A percentile compares a stretch with the other conserved stretches of the same genome.
phyloP scores from a whole-genome alignment of 2,797 vertebrate genomes.

The Sebastes matsubarae region DNA sequence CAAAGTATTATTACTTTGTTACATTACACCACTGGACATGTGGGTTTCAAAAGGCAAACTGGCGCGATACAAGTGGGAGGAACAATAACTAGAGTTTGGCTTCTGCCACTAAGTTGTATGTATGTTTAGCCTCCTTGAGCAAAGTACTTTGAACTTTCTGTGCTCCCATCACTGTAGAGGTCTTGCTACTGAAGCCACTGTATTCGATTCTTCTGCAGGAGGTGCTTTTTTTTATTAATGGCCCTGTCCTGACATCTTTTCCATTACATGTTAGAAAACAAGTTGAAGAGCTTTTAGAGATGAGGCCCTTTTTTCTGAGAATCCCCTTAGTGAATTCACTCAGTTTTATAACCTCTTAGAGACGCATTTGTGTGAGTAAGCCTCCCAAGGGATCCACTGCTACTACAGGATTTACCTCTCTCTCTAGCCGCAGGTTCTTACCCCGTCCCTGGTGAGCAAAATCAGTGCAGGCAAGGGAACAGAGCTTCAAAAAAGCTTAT shows the following conservation, averaged over 20 bases:
- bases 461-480: slow-evolving; percentile 30
- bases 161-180: not conserved
- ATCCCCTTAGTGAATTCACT: slow-evolving; percentile 36
- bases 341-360: slow-evolving; percentile 46
- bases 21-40: not conserved
- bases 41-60: not conserved
- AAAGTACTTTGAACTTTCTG: not conserved
- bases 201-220: not conserved
- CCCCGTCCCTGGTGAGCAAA: slow-evolving; percentile 23
- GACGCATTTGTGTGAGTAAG: slow-evolving; percentile 52
- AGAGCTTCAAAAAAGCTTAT: slow-evolving; percentile 32
- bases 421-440: slow-evolving; percentile 42
- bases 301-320: slow-evolving; percentile 11
- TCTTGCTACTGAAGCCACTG: not conserved
- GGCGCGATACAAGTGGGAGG: not conserved
- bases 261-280: slow-evolving; percentile 47
- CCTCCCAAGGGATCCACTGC: slow-evolving; percentile 35
- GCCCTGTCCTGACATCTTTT: slow-evolving; percentile 12
- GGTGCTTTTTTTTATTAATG: slow-evolving; percentile 20
- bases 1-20: no score
- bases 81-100: not conserved
- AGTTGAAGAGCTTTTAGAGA: slow-evolving; percentile 46
- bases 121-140: not conserved
- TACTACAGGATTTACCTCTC: slow-evolving; percentile 42
- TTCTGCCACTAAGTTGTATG: not conserved